Evolutionary conservation across 92 coral and sea anemone species (phyloP), one percentile per base, ranked within the genome.

Genomic region (Paramuricea clavata): DNA sequence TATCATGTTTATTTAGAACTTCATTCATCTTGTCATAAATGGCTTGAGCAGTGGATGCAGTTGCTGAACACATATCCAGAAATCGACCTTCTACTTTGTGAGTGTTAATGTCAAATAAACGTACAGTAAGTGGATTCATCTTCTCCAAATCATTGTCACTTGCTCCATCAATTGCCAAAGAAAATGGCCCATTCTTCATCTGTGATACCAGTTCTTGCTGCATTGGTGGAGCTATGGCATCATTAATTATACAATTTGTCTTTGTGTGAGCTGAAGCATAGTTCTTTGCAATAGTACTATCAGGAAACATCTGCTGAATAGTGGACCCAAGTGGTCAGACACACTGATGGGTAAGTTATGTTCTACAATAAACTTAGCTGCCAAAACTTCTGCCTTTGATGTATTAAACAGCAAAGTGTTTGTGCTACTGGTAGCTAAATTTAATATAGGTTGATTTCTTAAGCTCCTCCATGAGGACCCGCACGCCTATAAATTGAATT

Each of bases 161-260:
- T 77, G 92, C 85, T 32, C 89, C 89, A 89, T 89, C 83, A 25
- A 85, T 75, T 13, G 81, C 75, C 28, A 76, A 87, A 33, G 92
- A 85, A 72, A 54, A 85, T 33, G 83, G 86, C 81, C 71, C 34
- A 76, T 75, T 83, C 75, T 89, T 89, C 92, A 85, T 89, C n/a
- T 89, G 75, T 50, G 62, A 83, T 49, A 89, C 87, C 81, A 85
- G 78, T 65, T 85, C 65, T 81, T 89, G 68, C 64, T 89, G 81
- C 86, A 89, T 76, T 65, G 73, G 89, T 68, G 92, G 92, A 44
- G 92, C 92, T 50, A 85, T 89, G 82, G 92, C 92, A 85, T 80
- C 82, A 43, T 89, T 89, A 6, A 79, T 71, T 65, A 89, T 68
- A 74, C 89, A 85, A 56, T 56, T 62, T 64, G 92, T 89, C 82